Conservation (phyloP, 1,140 invertebrate genomes). For the Diorhabda elongata region DNA sequence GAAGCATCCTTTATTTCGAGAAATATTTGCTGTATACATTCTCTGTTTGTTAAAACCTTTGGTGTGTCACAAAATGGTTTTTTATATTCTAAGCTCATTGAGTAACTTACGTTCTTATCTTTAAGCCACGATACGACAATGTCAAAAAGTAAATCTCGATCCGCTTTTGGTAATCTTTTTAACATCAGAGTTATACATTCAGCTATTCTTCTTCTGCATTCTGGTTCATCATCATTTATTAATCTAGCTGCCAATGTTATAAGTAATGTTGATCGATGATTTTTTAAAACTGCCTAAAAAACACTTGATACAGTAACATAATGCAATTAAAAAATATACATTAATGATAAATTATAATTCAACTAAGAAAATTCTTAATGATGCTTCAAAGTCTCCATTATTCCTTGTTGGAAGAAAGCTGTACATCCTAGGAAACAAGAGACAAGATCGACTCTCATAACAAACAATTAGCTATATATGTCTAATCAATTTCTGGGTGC, state of each 20-base stretch:
- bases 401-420: too few species aligned
- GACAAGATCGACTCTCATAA: too few species aligned
- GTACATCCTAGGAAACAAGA: too few species aligned
- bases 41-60: constrained; percentile 6
- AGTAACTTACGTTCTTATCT: constrained; percentile 58
- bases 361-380: too few species aligned
- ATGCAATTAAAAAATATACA: too few species aligned
- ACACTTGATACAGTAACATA: too few species aligned
- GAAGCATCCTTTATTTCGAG: background rate
- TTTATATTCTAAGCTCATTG: background rate
- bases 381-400: too few species aligned
- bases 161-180: constrained; percentile 51
- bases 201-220: constrained; percentile 63
- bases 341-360: too few species aligned
- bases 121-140: constrained; percentile 63
- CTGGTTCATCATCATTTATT: constrained; percentile 67
- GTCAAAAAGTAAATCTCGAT: constrained; percentile 62
- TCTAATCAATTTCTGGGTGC: too few species aligned
- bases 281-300: constrained; percentile 55
- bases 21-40: background rate
- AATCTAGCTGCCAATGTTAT: constrained; percentile 67
- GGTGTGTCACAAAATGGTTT: background rate
- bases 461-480: too few species aligned
- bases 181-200: constrained; percentile 64
- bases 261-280: constrained; percentile 66